Evolutionary conservation across 2,113 vertebrate genomes (phyloP).

Genomic region (Sminthopsis crassicaudata): DNA sequence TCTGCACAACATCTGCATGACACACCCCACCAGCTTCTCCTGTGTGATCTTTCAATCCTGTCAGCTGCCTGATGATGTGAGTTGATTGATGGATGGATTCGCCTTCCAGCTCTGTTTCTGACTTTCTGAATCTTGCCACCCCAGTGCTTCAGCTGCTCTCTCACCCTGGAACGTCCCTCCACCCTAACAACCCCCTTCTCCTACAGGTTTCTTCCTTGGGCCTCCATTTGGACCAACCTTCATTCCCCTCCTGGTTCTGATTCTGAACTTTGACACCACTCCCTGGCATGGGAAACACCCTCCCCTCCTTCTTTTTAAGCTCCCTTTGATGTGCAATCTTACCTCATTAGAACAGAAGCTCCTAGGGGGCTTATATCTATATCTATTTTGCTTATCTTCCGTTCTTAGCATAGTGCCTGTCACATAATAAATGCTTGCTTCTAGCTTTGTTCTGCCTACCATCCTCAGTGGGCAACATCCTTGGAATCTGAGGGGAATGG

Average conservation of each 20-base stretch:
- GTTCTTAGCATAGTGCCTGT: neutral
- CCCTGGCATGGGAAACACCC: neutral
- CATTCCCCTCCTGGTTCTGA: neutral
- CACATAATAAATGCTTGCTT: neutral
- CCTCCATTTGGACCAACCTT: neutral
- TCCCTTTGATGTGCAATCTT: neutral
- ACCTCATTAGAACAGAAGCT: neutral
- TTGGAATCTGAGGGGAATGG: neutral
- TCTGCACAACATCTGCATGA: conserved; percentile 88
- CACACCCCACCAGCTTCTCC: conserved; percentile 91
- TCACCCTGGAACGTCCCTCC: neutral
- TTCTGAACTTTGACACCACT: neutral
- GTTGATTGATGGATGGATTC: conserved; percentile 36
- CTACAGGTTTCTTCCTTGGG: neutral
- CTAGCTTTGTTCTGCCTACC: neutral
- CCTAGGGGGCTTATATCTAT: no score
- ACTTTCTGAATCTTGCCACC: neutral
- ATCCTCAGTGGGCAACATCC: neutral
- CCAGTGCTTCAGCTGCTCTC: neutral
- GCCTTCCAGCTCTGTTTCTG: neutral
- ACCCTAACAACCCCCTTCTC: neutral
- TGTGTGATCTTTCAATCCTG: conserved; percentile 93
- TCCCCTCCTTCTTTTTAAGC: neutral
- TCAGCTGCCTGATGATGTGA: conserved; percentile 92
- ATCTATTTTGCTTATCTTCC: neutral